phyloP scores from a whole-genome alignment of 2,113 vertebrate genomes.

The Calonectris borealis region DNA sequence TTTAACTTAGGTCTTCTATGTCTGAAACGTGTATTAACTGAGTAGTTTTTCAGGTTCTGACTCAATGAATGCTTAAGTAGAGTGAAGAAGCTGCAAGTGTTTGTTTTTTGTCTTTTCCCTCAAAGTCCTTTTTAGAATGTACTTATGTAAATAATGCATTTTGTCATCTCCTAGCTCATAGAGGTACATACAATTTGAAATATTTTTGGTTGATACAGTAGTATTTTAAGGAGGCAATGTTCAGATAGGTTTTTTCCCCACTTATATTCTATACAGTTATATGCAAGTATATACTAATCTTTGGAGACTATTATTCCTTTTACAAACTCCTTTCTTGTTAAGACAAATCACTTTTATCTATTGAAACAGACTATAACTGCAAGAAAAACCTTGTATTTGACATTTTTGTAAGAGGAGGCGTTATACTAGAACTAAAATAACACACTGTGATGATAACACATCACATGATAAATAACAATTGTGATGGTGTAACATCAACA shows the following conservation, averaged over 20 bases:
- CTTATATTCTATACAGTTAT: background rate
- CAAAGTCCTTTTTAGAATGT: background rate
- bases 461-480: background rate
- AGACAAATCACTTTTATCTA: slow-evolving; percentile 1
- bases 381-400: slow-evolving; percentile 1
- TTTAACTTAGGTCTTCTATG: rapidly evolving
- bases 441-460: background rate
- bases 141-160: background rate
- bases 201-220: background rate
- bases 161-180: background rate
- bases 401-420: slow-evolving; percentile 48
- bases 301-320: background rate
- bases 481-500: background rate
- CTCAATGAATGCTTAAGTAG: background rate
- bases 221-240: background rate
- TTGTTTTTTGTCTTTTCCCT: background rate
- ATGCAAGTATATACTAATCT: background rate
- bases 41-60: background rate
- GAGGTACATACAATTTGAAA: background rate
- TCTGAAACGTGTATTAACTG: background rate
- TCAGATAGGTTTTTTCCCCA: background rate
- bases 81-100: background rate
- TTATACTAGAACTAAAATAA: slow-evolving; percentile 43
- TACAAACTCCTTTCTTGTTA: background rate
- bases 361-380: background rate